Evolutionary conservation across 2,888 invertebrate species (phyloP).

Genomic region (Automeris io): DNA sequence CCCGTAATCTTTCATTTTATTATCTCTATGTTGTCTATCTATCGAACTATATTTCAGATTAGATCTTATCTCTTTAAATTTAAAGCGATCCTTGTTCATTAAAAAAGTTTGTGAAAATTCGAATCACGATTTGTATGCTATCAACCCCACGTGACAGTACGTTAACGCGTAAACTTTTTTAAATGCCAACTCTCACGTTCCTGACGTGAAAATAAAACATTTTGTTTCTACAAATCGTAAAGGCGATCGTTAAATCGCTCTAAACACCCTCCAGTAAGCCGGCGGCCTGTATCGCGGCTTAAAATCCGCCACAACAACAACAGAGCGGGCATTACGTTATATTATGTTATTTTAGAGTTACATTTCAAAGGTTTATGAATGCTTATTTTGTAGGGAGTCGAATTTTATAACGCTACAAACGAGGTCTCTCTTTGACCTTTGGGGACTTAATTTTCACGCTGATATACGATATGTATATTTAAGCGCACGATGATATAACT

Average conservation of each 20-base stretch:
- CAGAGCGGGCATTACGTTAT: constrained; percentile 15
- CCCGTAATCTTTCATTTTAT: too few species aligned
- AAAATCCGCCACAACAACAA: constrained; percentile 23
- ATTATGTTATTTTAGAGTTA: constrained; percentile 9
- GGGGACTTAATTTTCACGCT: background rate
- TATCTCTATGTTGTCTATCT: too few species aligned
- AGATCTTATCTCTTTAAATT: too few species aligned
- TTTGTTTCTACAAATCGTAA: constrained; percentile 15
- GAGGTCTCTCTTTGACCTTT: background rate
- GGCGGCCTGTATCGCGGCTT: constrained; percentile 17
- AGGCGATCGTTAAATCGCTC: constrained; percentile 11
- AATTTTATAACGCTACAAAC: constrained; percentile 2
- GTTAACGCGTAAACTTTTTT: background rate
- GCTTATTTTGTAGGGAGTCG: constrained; percentile 7
- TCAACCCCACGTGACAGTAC: background rate
- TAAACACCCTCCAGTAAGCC: constrained; percentile 14
- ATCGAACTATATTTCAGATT: too few species aligned
- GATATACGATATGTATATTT: too few species aligned
- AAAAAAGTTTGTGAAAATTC: too few species aligned
- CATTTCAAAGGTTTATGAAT: constrained; percentile 5
- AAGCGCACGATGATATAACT: too few species aligned
- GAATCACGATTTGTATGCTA: too few species aligned
- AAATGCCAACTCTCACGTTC: constrained; percentile 1
- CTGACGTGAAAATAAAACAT: constrained; percentile 13
- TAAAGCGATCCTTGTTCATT: too few species aligned